These are phyloP conservation scores for Catharus minimus DNA, from an alignment of 2,113 vertebrate genomes.

Conservation along the genomic window DNA sequence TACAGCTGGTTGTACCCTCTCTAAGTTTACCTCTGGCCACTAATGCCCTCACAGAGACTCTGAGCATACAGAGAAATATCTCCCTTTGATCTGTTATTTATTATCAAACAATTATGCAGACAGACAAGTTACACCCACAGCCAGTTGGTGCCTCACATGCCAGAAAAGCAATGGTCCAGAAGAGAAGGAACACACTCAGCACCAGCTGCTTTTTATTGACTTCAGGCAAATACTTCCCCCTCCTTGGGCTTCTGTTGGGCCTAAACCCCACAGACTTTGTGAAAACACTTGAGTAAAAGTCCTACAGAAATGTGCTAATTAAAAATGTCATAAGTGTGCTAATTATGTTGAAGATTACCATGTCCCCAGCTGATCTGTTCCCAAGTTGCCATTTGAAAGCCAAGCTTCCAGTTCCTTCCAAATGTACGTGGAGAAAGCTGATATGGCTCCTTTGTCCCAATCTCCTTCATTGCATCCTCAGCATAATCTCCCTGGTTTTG, in stretches of 20 bases:
- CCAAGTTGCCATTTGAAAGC: background rate
- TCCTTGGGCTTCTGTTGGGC: background rate
- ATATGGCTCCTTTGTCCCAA: background rate
- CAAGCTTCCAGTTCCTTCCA: slow-evolving; percentile 17
- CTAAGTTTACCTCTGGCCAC: background rate
- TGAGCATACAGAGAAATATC: slow-evolving; percentile 6
- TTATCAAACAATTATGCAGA: slow-evolving; percentile 54
- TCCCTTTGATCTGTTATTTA: slow-evolving; percentile 52
- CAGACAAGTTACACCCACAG: slow-evolving; percentile 27
- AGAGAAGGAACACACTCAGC: background rate
- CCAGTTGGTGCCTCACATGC: slow-evolving; percentile 5
- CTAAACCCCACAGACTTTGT: background rate
- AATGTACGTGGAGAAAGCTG: background rate
- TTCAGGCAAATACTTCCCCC: background rate
- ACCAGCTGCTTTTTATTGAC: slow-evolving; percentile 31
- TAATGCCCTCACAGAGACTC: background rate
- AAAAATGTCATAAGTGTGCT: background rate
- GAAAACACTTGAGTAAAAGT: slow-evolving; percentile 1
- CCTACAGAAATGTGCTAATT: slow-evolving; percentile 3
- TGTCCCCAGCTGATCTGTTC: background rate
- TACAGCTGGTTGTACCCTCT: background rate
- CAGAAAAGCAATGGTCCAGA: slow-evolving; percentile 40
- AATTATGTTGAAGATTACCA: background rate
- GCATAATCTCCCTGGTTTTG: slow-evolving; percentile 41
- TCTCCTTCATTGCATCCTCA: background rate